Evolutionary conservation across 2,888 invertebrate genomes (phyloP).

Genomic region (Minunthozetes semirufus): DNA sequence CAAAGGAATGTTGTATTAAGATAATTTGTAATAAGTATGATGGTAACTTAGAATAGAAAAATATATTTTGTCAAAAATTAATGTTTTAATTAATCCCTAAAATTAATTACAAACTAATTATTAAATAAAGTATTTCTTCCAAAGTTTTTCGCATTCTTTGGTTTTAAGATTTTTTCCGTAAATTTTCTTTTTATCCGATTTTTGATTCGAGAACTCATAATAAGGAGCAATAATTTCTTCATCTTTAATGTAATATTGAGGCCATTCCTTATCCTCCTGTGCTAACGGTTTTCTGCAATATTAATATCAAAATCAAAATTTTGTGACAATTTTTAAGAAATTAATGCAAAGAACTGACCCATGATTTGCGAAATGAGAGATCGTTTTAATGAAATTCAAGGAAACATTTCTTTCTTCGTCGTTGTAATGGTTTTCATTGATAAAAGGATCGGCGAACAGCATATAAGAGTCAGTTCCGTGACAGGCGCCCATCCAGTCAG

Average conservation of each 20-base stretch:
- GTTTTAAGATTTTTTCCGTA: conserved; percentile 22
- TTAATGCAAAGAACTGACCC: background rate
- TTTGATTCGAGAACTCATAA: conserved; percentile 4
- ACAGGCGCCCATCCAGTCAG: conserved; percentile 35
- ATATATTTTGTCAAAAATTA: too few relatives aligned
- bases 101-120: too few relatives aligned
- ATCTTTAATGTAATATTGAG: conserved; percentile 11
- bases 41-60: too few relatives aligned
- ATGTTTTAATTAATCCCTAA: too few relatives aligned
- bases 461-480: conserved; percentile 32
- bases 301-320: background rate
- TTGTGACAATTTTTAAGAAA: background rate
- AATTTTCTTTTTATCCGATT: conserved; percentile 5
- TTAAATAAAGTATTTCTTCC: conserved; percentile 31
- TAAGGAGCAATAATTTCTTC: conserved; percentile 7
- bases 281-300: conserved; percentile 2
- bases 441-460: conserved; percentile 34
- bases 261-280: conserved; percentile 13
- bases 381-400: conserved; percentile 20
- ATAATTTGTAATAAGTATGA: too few relatives aligned
- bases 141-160: conserved; percentile 26
- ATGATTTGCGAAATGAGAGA: conserved; percentile 18
- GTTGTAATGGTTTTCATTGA: conserved; percentile 13
- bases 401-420: conserved; percentile 30
- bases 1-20: too few relatives aligned